phyloP scores from a whole-genome alignment of 2,888 invertebrate species.

The Hypselothyrea guttata region DNA sequence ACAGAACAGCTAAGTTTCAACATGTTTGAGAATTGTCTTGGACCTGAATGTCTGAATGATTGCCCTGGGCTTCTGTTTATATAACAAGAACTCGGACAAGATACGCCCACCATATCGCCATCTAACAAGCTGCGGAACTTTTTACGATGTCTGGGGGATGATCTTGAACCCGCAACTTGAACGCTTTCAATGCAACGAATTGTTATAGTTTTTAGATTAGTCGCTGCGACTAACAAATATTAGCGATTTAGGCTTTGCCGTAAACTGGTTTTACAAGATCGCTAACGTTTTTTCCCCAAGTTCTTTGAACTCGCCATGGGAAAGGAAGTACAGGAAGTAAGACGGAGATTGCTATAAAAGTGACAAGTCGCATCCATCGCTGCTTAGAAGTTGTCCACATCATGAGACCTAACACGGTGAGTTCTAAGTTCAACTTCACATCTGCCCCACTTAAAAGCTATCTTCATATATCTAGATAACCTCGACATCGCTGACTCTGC shows the following conservation, averaged over 20 bases:
- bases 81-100: slow-evolving; percentile 51
- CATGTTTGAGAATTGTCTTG: slow-evolving; percentile 41
- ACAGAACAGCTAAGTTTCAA: slow-evolving; percentile 53
- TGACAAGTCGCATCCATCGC: slow-evolving; percentile 13
- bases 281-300: slow-evolving; percentile 26
- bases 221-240: slow-evolving; percentile 57
- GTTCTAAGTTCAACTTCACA: slow-evolving; percentile 22
- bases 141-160: slow-evolving; percentile 48
- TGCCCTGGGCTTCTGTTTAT: slow-evolving; percentile 52
- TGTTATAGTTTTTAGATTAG: slow-evolving; percentile 50
- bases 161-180: slow-evolving; percentile 68
- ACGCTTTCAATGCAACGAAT: slow-evolving; percentile 70
- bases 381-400: slow-evolving; percentile 46
- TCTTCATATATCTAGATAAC: slow-evolving; percentile 27
- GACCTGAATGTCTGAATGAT: slow-evolving; percentile 47
- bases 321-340: slow-evolving; percentile 68
- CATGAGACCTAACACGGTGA: slow-evolving; percentile 53
- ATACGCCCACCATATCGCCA: slow-evolving; percentile 61
- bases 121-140: too few relatives aligned
- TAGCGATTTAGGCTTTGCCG: slow-evolving; percentile 13
- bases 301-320: slow-evolving; percentile 62
- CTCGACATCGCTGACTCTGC: slow-evolving; percentile 30
- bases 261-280: slow-evolving; percentile 51
- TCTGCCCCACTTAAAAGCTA: background rate
- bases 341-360: slow-evolving; percentile 53